Evolutionary conservation across 2,797 vertebrate genomes (phyloP).

Genomic region (Poeciliopsis gracilis): DNA sequence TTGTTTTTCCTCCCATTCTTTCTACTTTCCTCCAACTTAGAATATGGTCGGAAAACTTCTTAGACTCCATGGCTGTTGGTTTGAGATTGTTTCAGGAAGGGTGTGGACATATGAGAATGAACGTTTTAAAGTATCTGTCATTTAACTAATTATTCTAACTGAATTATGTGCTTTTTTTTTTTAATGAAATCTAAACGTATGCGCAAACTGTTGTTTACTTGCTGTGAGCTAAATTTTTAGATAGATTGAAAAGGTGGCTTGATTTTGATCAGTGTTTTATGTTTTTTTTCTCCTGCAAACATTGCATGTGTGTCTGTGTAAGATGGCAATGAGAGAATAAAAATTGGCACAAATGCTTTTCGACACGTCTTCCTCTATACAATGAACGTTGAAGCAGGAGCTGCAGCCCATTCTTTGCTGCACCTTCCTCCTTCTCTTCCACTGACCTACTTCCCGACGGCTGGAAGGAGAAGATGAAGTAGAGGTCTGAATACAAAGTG

Average conservation of each 20-base stretch:
- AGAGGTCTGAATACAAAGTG: conserved; percentile 77
- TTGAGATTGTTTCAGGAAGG: neutral
- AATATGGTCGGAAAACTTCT: neutral
- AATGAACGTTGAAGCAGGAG: conserved; percentile 8
- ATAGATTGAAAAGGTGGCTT: neutral
- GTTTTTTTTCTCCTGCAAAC: conserved; percentile 7
- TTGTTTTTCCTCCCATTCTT: conserved; percentile 31
- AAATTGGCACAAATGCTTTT: conserved; percentile 55
- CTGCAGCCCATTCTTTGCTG: conserved; percentile 27
- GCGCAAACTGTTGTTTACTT: neutral
- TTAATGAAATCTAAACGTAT: neutral
- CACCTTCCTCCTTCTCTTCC: conserved; percentile 51
- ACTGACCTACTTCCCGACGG: conserved; percentile 79
- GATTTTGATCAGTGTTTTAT: neutral
- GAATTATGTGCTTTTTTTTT: conserved; percentile 14
- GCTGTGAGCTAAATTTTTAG: neutral
- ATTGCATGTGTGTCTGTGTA: conserved; percentile 4
- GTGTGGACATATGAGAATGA: neutral
- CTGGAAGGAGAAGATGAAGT: conserved; percentile 65
- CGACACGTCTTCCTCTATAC: conserved; percentile 22
- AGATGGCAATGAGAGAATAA: conserved; percentile 33
- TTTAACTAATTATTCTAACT: neutral
- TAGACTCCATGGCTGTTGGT: neutral
- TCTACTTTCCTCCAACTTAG: neutral
- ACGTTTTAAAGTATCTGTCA: conserved; percentile 1